phyloP scores from a whole-genome alignment of 2,888 invertebrate genomes.

The Callyntrura sp. region DNA sequence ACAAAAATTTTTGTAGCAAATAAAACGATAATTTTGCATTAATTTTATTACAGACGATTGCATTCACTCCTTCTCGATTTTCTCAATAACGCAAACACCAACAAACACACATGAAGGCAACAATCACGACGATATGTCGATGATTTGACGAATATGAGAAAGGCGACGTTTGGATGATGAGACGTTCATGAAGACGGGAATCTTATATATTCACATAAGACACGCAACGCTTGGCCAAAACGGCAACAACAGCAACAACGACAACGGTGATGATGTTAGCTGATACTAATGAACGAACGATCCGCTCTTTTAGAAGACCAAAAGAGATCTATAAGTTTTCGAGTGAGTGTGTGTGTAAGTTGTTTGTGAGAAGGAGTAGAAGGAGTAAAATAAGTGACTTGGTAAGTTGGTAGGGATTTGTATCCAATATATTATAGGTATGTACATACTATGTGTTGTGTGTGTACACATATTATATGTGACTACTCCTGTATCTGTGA shows the following conservation, averaged over 20 bases:
- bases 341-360: constrained; percentile 39
- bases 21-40: constrained; percentile 35
- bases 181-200: constrained; percentile 12
- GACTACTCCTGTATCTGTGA: constrained; percentile 56
- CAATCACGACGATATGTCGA: constrained; percentile 29
- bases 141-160: constrained; percentile 13
- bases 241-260: constrained; percentile 30
- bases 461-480: constrained; percentile 15
- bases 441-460: too few relatives aligned
- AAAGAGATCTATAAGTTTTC: constrained; percentile 69
- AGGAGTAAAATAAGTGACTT: constrained; percentile 72
- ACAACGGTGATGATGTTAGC: constrained; percentile 40
- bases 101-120: constrained; percentile 33
- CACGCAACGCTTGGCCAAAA: constrained; percentile 30
- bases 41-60: too few relatives aligned
- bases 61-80: neutral
- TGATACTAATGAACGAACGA: constrained; percentile 61
- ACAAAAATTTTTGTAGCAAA: neutral
- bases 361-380: neutral
- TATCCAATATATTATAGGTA: constrained; percentile 26
- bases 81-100: constrained; percentile 16
- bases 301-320: constrained; percentile 70
- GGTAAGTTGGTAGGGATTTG: constrained; percentile 59
- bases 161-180: constrained; percentile 17
- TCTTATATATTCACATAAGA: constrained; percentile 26